Evolutionary conservation across 2,888 invertebrate genomes (phyloP).

Genomic region (Aricia artaxerxes): DNA sequence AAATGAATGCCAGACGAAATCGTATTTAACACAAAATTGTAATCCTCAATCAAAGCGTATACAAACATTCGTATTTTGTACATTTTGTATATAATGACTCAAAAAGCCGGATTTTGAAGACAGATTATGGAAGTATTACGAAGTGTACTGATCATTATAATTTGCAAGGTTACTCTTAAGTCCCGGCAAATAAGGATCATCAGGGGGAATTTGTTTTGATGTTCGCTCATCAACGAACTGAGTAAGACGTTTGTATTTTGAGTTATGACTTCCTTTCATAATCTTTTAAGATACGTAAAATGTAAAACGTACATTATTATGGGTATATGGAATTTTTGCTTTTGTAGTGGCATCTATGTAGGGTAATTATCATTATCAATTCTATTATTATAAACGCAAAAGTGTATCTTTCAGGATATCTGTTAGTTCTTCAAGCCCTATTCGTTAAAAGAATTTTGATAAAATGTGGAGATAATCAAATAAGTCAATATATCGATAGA

Average conservation of each 20-base stretch:
- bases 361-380: too few relatives aligned
- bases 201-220: constrained; percentile 76
- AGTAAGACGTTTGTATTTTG: constrained; percentile 36
- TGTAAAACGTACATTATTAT: neutral
- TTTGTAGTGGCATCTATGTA: neutral
- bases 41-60: constrained; percentile 32
- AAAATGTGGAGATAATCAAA: too few relatives aligned
- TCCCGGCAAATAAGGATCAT: constrained; percentile 78
- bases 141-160: constrained; percentile 73
- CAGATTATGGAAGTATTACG: constrained; percentile 70
- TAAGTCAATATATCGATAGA: too few relatives aligned
- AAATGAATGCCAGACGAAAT: neutral
- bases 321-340: neutral
- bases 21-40: neutral
- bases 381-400: too few relatives aligned
- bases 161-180: constrained; percentile 76
- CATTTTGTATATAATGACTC: constrained; percentile 38
- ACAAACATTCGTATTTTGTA: constrained; percentile 34
- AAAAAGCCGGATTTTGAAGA: constrained; percentile 52
- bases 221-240: constrained; percentile 53
- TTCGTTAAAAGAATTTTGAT: too few relatives aligned
- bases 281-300: neutral
- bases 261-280: constrained; percentile 10
- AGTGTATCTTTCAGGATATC: too few relatives aligned
- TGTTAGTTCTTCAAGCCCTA: too few relatives aligned